Conservation (phyloP, 2,113 vertebrate genomes). For the Prochilodus magdalenae region DNA sequence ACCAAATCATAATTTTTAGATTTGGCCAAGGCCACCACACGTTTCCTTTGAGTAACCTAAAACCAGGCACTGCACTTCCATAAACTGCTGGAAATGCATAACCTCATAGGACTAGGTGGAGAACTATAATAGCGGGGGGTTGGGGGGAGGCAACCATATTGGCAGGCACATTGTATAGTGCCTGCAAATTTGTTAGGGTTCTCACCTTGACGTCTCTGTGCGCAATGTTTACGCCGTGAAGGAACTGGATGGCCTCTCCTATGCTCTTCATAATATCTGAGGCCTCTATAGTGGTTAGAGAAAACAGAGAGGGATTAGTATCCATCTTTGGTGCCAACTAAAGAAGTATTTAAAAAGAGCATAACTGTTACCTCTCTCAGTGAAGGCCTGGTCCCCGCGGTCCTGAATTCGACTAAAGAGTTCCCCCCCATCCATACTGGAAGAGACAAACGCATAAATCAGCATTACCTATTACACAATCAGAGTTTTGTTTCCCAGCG, state of each 20-base stretch:
- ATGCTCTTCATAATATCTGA: conserved; percentile 98
- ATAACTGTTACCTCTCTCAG: conserved; percentile 87
- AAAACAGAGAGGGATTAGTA: background rate
- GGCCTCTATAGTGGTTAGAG: conserved; percentile 79
- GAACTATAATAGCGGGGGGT: too few relatives aligned
- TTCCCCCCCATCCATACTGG: conserved; percentile 94
- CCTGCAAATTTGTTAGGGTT: too few relatives aligned
- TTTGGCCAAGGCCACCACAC: too few relatives aligned
- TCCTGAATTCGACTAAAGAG: conserved; percentile 97
- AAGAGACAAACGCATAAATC: conserved; percentile 42
- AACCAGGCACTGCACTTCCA: too few relatives aligned
- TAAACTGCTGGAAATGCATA: too few relatives aligned
- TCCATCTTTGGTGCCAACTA: background rate
- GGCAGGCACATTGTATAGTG: too few relatives aligned
- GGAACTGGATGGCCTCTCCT: conserved; percentile 92
- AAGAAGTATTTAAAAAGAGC: background rate
- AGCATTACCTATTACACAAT: background rate
- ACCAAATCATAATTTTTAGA: too few relatives aligned
- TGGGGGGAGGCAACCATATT: too few relatives aligned
- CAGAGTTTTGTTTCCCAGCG: too few relatives aligned
- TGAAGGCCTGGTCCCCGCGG: conserved; percentile 97
- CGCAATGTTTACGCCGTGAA: conserved; percentile 95
- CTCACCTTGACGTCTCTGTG: conserved; percentile 96
- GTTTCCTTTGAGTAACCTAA: too few relatives aligned
- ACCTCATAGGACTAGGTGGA: too few relatives aligned